Percentiles rank a stretch among this genome's conserved stretches.
Evolutionary conservation across 1,140 invertebrate species (phyloP).

Genomic region (Heliconius hermathena): DNA sequence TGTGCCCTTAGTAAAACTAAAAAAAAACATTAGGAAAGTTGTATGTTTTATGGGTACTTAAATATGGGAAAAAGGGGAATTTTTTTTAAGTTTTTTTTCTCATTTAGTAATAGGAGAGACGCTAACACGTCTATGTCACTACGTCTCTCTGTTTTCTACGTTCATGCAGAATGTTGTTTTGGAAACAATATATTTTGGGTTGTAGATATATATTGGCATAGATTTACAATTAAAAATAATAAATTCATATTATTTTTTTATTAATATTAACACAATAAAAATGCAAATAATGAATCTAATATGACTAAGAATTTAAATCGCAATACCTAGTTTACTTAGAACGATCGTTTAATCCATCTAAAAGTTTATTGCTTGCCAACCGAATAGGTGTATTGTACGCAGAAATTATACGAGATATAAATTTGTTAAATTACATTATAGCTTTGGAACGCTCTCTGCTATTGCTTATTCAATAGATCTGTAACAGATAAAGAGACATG

Average conservation of each 20-base stretch:
- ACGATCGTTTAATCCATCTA: conserved; percentile 8
- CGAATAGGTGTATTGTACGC: conserved; percentile 27
- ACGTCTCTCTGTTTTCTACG: too few relatives aligned
- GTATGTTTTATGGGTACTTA: too few relatives aligned
- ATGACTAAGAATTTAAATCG: not conserved
- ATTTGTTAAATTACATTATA: conserved; percentile 39
- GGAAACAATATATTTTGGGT: too few relatives aligned
- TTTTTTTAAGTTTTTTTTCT: too few relatives aligned
- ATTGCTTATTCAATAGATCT: conserved; percentile 45
- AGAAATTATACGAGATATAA: conserved; percentile 39
- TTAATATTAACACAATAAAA: not conserved
- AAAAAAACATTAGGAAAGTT: too few relatives aligned
- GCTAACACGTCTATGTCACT: too few relatives aligned
- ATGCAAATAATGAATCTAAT: not conserved
- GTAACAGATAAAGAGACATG: conserved; percentile 43
- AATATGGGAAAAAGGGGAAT: too few relatives aligned
- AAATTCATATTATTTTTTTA: not conserved
- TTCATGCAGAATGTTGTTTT: too few relatives aligned
- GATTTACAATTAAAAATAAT: not conserved
- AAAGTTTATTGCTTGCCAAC: conserved; percentile 24
- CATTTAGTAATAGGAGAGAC: too few relatives aligned
- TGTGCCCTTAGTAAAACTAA: not conserved
- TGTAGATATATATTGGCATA: too few relatives aligned
- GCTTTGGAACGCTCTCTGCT: conserved; percentile 26
- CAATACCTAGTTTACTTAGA: not conserved